These are phyloP conservation scores for Sepiola atlantica DNA, from an alignment of 2,888 invertebrate genomes.

Conservation along the genomic window DNA sequence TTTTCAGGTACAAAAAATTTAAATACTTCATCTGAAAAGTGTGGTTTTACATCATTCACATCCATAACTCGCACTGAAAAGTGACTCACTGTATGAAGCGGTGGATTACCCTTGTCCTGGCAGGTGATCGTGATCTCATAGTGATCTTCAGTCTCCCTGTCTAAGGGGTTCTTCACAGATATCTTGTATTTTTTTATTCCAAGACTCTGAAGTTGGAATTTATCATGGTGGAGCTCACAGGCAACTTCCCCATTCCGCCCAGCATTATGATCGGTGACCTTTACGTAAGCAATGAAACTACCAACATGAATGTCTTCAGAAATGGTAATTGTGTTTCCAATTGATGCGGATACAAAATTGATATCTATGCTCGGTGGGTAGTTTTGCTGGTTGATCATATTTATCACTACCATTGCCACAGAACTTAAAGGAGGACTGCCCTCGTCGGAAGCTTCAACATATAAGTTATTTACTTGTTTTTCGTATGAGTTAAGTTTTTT, in stretches of 20 bases:
- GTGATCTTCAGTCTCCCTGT: background rate
- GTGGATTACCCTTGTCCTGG: constrained; percentile 9
- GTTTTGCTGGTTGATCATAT: background rate
- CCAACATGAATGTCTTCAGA: background rate
- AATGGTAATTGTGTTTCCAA: constrained; percentile 32
- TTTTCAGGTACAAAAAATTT: background rate
- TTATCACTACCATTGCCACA: background rate
- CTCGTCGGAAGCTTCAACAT: background rate
- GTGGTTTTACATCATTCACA: background rate
- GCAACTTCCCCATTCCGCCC: background rate
- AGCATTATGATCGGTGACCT: background rate
- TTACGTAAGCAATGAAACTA: background rate
- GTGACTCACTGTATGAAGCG: background rate
- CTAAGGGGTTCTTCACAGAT: constrained; percentile 32
- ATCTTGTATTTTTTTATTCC: background rate
- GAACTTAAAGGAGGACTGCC: constrained; percentile 18
- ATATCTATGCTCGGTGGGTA: background rate
- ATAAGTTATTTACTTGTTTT: background rate
- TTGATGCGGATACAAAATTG: constrained; percentile 9
- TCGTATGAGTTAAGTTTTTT: background rate
- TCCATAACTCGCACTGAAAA: background rate
- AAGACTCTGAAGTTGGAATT: constrained; percentile 18
- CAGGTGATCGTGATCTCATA: background rate
- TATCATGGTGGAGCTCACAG: background rate
- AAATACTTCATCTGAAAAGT: background rate